Percentiles rank a stretch among this genome's conserved stretches.
These are phyloP conservation scores for Pogonocherus hispidulus DNA, from an alignment of 2,888 invertebrate genomes.

Conservation along the genomic window DNA sequence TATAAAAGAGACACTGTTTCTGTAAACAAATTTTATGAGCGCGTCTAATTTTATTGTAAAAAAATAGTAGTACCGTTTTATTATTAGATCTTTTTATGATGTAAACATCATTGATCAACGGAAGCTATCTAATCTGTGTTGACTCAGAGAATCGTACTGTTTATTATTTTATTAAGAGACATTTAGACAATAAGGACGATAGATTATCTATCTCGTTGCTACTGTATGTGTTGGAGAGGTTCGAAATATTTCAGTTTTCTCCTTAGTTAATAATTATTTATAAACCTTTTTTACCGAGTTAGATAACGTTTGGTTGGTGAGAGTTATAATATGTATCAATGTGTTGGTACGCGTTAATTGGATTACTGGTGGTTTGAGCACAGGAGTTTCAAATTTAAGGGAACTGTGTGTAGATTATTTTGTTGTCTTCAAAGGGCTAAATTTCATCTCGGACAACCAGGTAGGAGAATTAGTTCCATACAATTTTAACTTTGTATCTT, in stretches of 20 bases:
- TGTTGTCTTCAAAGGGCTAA: too few species aligned
- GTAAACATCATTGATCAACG: slow-evolving; percentile 23
- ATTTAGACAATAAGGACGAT: neutral
- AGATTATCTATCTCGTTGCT: neutral
- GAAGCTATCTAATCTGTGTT: slow-evolving; percentile 29
- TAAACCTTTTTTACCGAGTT: neutral
- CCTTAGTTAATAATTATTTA: neutral
- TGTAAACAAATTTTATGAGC: slow-evolving; percentile 21
- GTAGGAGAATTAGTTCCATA: too few species aligned
- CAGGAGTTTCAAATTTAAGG: too few species aligned
- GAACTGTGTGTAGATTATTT: too few species aligned
- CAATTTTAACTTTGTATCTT: too few species aligned
- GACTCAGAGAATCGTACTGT: slow-evolving; percentile 18
- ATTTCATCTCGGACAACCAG: too few species aligned
- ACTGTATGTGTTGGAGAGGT: neutral
- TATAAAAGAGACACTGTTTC: neutral
- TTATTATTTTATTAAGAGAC: neutral
- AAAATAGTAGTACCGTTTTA: slow-evolving; percentile 28
- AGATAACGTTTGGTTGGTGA: too few species aligned
- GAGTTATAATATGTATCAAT: too few species aligned
- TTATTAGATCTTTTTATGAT: slow-evolving; percentile 27
- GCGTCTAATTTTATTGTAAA: slow-evolving; percentile 21
- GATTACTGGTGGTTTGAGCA: too few species aligned
- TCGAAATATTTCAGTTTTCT: neutral
- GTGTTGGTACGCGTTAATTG: too few species aligned